Conservation (phyloP, 2,113 vertebrate species). For the Chlorocebus sabaeus region DNA sequence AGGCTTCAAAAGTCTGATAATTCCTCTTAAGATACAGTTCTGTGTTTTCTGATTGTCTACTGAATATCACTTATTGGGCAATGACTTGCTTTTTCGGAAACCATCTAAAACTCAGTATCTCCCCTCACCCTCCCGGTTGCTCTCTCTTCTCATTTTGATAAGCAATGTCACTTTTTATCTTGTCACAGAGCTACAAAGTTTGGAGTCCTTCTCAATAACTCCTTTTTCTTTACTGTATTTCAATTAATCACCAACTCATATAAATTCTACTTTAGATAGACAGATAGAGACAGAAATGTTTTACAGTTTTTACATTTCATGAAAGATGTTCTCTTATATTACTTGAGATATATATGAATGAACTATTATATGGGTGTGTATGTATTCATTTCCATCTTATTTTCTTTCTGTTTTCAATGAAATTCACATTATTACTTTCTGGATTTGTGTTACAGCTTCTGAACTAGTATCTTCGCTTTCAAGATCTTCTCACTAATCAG, state of each 20-base stretch:
- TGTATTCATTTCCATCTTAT: background rate
- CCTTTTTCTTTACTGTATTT: background rate
- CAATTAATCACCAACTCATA: background rate
- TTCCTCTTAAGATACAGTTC: background rate
- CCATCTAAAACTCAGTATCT: no score
- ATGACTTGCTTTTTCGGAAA: background rate
- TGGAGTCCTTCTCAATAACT: background rate
- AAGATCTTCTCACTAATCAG: background rate
- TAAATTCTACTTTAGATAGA: background rate
- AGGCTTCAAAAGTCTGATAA: background rate
- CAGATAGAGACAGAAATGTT: background rate
- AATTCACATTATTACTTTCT: background rate
- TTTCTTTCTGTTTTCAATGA: background rate
- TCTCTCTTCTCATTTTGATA: background rate
- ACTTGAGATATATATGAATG: background rate
- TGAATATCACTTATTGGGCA: background rate
- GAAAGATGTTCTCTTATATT: background rate
- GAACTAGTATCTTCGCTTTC: background rate
- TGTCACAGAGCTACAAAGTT: background rate
- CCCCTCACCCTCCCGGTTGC: background rate
- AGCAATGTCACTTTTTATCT: background rate
- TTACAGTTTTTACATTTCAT: no score
- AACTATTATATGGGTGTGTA: background rate
- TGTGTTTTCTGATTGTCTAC: background rate
- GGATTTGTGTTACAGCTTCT: background rate